A percentile compares a stretch with the other conserved stretches of the same genome.
Conservation (phyloP, 2,888 invertebrate genomes). For the Meteorus cinctellus region DNA sequence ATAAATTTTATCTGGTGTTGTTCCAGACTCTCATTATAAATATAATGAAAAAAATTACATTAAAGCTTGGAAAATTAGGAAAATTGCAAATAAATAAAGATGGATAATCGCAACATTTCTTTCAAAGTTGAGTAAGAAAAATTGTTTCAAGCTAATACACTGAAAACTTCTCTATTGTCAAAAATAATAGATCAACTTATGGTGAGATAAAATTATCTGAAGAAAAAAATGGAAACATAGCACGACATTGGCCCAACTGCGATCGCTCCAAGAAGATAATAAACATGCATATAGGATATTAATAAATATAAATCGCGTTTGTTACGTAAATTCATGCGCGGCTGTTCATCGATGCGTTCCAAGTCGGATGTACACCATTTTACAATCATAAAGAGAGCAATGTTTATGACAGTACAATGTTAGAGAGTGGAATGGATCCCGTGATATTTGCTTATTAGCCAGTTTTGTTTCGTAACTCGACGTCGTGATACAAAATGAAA, state of each 20-base stretch:
- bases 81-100: too few relatives aligned
- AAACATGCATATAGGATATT: slow-evolving; percentile 23
- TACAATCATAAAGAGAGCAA: slow-evolving; percentile 71
- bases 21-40: too few relatives aligned
- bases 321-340: slow-evolving; percentile 45
- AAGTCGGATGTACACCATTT: slow-evolving; percentile 72
- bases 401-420: slow-evolving; percentile 63
- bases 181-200: too few relatives aligned
- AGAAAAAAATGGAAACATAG: background rate
- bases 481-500: slow-evolving; percentile 16
- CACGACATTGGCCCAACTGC: background rate
- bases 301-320: slow-evolving; percentile 42
- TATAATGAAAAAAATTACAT: too few relatives aligned
- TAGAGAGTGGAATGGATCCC: slow-evolving; percentile 51
- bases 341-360: slow-evolving; percentile 65
- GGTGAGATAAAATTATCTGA: background rate
- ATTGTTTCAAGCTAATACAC: too few relatives aligned
- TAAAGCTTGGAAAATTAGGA: too few relatives aligned
- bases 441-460: slow-evolving; percentile 68
- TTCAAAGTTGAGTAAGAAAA: too few relatives aligned
- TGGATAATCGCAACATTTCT: too few relatives aligned
- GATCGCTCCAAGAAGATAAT: slow-evolving; percentile 11
- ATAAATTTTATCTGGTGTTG: too few relatives aligned
- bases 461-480: slow-evolving; percentile 66
- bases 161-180: too few relatives aligned